phyloP scores from a whole-genome alignment of 2,888 invertebrate species.

The Sinhomidia bicolor region DNA sequence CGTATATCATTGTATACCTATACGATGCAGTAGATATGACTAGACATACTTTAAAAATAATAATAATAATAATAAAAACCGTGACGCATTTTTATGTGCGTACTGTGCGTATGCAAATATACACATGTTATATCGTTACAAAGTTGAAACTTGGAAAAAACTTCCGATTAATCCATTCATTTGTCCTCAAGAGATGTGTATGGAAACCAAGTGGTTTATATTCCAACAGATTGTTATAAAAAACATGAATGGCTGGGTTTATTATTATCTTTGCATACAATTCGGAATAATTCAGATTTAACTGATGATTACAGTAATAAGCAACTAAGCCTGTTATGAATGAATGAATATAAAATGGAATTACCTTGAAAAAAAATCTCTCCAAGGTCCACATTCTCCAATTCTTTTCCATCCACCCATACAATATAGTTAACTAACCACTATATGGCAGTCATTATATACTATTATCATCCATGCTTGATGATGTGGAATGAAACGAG shows the following conservation, averaged over 20 bases:
- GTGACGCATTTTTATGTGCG: not conserved
- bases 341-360: slow-evolving; percentile 42
- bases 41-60: not conserved
- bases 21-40: not conserved
- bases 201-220: not conserved
- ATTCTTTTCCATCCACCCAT: slow-evolving; percentile 24
- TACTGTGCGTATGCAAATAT: slow-evolving; percentile 3
- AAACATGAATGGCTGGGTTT: not conserved
- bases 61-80: not conserved
- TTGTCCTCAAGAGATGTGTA: not conserved
- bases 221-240: too few species aligned
- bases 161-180: too few species aligned
- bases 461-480: slow-evolving; percentile 5
- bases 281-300: slow-evolving; percentile 7
- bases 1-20: too few species aligned
- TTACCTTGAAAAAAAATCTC: slow-evolving; percentile 61
- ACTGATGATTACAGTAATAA: slow-evolving; percentile 4
- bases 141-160: not conserved
- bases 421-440: too few species aligned
- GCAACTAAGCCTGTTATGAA: slow-evolving; percentile 1
- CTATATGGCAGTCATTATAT: slow-evolving; percentile 38
- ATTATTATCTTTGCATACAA: not conserved
- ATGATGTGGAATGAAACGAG: not conserved
- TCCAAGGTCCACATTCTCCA: slow-evolving; percentile 61
- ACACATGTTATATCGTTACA: not conserved